phyloP scores from a whole-genome alignment of 2,113 vertebrate genomes.

The Chaetorhynchus papuensis region DNA sequence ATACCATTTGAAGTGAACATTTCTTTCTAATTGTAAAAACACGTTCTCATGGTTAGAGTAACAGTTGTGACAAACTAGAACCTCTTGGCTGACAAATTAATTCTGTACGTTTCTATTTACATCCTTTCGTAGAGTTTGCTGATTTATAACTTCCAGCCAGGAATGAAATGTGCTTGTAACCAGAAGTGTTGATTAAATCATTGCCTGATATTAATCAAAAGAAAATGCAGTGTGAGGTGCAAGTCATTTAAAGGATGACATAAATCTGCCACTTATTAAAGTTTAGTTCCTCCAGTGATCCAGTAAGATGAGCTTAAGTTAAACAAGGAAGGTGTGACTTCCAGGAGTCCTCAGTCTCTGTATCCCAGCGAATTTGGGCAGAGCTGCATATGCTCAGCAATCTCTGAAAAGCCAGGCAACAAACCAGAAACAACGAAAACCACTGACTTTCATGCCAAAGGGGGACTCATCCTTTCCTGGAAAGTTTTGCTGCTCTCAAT shows the following conservation, averaged over 20 bases:
- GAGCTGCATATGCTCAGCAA: background rate
- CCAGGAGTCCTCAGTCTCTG: background rate
- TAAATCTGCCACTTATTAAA: background rate
- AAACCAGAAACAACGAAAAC: background rate
- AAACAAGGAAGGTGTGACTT: background rate
- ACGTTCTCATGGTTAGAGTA: background rate
- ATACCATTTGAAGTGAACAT: background rate
- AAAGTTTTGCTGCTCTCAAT: background rate
- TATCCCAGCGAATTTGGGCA: background rate
- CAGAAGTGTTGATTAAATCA: conserved; percentile 8
- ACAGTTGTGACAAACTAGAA: conserved; percentile 22
- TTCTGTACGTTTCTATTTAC: conserved; percentile 41
- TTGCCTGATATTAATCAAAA: background rate
- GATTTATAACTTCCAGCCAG: conserved; percentile 41
- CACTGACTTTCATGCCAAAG: background rate
- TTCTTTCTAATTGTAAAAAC: conserved; percentile 38
- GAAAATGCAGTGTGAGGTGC: background rate
- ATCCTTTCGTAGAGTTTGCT: background rate
- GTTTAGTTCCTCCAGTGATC: background rate
- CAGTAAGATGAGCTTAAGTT: background rate
- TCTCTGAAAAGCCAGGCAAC: background rate
- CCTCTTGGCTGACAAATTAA: conserved; percentile 25
- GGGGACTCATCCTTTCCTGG: conserved; percentile 21
- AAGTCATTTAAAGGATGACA: background rate
- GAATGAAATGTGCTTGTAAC: conserved; percentile 2